A percentile compares a stretch with the other conserved stretches of the same genome.
Evolutionary conservation across 1,140 invertebrate species (phyloP).

Genomic region (Leptoteleia sp.): DNA sequence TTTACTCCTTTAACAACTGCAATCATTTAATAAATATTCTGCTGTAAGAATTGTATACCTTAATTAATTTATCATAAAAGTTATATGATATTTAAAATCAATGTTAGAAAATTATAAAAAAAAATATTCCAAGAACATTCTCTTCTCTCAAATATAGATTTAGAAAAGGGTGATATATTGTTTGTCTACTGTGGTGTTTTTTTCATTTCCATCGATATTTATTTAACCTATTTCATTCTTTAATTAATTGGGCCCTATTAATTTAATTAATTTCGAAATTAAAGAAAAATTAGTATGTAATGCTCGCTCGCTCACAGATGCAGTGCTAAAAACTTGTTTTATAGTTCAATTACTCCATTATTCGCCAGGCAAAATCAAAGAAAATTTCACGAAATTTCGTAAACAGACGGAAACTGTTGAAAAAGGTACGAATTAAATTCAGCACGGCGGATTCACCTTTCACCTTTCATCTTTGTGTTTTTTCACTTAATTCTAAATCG

Average conservation of each 20-base stretch:
- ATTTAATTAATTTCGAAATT: constrained; percentile 36
- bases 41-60: no score
- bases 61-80: no score
- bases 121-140: no score
- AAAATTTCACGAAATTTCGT: constrained; percentile 11
- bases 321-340: constrained; percentile 5
- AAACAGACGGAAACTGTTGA: constrained; percentile 24
- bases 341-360: constrained; percentile 16
- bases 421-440: constrained; percentile 11
- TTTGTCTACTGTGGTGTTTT: no score
- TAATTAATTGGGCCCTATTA: constrained; percentile 43
- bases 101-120: no score
- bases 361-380: constrained; percentile 9
- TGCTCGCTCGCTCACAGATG: background rate
- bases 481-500: constrained; percentile 9
- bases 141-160: no score
- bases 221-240: constrained; percentile 39
- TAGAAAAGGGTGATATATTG: no score
- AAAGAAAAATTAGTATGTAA: background rate
- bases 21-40: no score
- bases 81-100: no score
- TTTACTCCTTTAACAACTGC: no score
- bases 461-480: constrained; percentile 20
- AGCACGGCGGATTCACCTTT: background rate
- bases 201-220: constrained; percentile 24